Percentiles rank a stretch among this genome's conserved stretches.
These are phyloP conservation scores for Diploscapter pachys DNA, from an alignment of 1,140 invertebrate genomes.

Conservation along the genomic window DNA sequence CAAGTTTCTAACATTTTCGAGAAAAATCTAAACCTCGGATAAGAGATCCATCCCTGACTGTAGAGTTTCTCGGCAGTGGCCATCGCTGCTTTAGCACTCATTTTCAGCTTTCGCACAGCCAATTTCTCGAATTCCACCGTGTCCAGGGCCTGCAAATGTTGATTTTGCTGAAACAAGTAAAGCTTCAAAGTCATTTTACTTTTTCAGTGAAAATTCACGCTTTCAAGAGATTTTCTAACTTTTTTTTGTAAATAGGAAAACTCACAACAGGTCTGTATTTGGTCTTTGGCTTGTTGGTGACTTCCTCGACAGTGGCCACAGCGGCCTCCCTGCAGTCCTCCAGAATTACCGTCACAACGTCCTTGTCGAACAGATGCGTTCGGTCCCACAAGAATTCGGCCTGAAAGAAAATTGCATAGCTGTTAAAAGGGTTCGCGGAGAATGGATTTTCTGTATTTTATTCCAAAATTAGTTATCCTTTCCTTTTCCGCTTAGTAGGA, in stretches of 20 bases:
- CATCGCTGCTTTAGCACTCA: slow-evolving; percentile 85
- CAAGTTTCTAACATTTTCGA: too few relatives aligned
- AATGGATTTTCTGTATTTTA: too few relatives aligned
- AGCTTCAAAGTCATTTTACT: too few relatives aligned
- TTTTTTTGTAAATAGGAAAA: too few relatives aligned
- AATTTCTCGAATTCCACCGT: slow-evolving; percentile 89
- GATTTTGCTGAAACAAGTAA: too few relatives aligned
- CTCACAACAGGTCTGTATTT: slow-evolving; percentile 80
- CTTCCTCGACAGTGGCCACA: slow-evolving; percentile 74
- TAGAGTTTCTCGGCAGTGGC: slow-evolving; percentile 63
- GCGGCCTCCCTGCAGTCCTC: slow-evolving; percentile 67
- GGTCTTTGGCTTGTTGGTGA: slow-evolving; percentile 82
- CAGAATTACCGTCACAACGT: slow-evolving; percentile 70
- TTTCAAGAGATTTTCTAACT: too few relatives aligned
- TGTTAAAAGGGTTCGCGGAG: too few relatives aligned
- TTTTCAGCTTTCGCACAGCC: slow-evolving; percentile 80
- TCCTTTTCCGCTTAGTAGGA: too few relatives aligned
- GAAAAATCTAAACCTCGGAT: slow-evolving; percentile 55
- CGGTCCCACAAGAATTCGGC: slow-evolving; percentile 83
- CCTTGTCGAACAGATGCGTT: slow-evolving; percentile 80
- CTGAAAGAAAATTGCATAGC: neutral
- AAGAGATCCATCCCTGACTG: slow-evolving; percentile 62
- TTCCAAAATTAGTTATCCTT: too few relatives aligned
- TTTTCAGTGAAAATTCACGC: too few relatives aligned
- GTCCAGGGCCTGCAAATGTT: slow-evolving; percentile 16